Evolutionary conservation across 2,888 invertebrate genomes (phyloP).

Genomic region (Ligdia adustata): DNA sequence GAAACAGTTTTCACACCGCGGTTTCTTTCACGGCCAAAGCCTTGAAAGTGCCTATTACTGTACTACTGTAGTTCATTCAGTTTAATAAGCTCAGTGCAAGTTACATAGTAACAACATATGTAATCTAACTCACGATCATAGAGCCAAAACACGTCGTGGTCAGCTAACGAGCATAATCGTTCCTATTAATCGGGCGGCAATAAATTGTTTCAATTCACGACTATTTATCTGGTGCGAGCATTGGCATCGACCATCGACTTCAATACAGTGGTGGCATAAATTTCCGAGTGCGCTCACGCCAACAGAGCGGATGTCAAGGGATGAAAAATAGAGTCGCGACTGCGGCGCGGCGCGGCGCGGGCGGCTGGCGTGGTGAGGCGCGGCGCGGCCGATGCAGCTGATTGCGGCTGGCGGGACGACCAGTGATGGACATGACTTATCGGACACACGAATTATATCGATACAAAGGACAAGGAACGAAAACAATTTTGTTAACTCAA

Average conservation of each 20-base stretch:
- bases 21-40: no score
- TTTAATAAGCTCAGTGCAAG: no score
- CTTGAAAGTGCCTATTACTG: no score
- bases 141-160: slow-evolving; percentile 13
- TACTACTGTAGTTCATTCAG: no score
- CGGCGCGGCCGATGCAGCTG: slow-evolving; percentile 53
- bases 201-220: slow-evolving; percentile 32
- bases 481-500: no score
- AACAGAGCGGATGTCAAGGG: slow-evolving; percentile 59
- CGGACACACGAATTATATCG: no score
- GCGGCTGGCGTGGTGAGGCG: slow-evolving; percentile 29
- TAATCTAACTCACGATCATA: not conserved
- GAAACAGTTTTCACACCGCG: no score
- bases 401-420: slow-evolving; percentile 47
- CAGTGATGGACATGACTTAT: no score
- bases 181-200: slow-evolving; percentile 27
- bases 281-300: slow-evolving; percentile 51
- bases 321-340: slow-evolving; percentile 63
- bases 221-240: slow-evolving; percentile 31
- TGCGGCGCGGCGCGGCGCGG: slow-evolving; percentile 27
- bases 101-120: no score
- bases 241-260: slow-evolving; percentile 36
- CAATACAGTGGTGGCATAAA: slow-evolving; percentile 51
- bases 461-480: no score
- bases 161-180: slow-evolving; percentile 16